Evolutionary conservation across 2,797 vertebrate genomes (phyloP), one percentile per base, ranked within the genome.

Genomic region (Microhierax caerulescens): DNA sequence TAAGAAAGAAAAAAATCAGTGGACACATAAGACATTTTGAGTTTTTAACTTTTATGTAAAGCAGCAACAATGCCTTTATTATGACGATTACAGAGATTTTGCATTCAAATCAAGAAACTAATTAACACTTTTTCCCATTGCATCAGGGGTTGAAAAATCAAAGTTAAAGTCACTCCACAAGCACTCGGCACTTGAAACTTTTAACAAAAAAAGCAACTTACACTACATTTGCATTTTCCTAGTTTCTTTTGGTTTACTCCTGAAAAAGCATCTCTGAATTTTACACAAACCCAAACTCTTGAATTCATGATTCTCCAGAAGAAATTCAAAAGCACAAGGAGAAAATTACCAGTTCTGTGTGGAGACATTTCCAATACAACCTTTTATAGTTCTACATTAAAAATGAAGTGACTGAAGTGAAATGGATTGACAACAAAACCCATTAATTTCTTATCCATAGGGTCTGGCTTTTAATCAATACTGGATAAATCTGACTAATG

Each of bases 1-100:
- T 98, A 98, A 97, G 96, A 97, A 95, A 98, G 95, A 92, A 98
- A 98, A 97, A 98, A 98, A 97, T 98, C 97, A 98, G 97, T 98
- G 95, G 96, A 97, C 96, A 98, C 94, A 65, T 90, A 98, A 76
- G 88, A 98, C 94, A 97, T 97, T 97, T 92, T 70, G 63, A 97
- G 91, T 95, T 97, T 95, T 96, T 92, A 95, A 95, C 91, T 97
- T 93, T 95, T 97, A 96, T 97, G 95, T 97, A 98, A 98, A 98
- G 97, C 97, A 98, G 88, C 88, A 98, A 95, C 95, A 97, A 97
- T 90, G 93, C 87, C 88, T 96, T 97, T 94, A 95, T 95, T 94
- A 96, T 81, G 93, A 96, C 5, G 4, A 92, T 94, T 96, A 98
- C 93, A 97, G 72, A 90, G 80, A 81, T 91, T 97, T 64, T 96